Evolutionary conservation across 2,797 vertebrate genomes (phyloP), one percentile per base, ranked within the genome.

Genomic region (Sebastes dallii): DNA sequence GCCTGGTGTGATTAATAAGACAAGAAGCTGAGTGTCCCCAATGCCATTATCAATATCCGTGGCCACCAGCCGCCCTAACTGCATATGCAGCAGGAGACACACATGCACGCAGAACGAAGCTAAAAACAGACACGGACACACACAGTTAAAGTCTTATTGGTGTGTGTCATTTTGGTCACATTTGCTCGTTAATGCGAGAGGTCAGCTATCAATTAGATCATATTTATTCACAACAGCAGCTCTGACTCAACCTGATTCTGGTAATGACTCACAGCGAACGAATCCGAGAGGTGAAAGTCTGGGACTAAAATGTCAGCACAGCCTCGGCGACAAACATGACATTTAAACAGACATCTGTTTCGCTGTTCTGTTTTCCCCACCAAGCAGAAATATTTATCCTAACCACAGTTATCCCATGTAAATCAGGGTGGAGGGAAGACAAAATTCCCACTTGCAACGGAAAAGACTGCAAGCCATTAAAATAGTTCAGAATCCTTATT

Each of bases 1-100:
- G 95, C 94, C 95, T 95, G 90, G 88, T 95, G 94, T 97, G 97
- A 97, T 97, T 96, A 97, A 97, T 97, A 96, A 95, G 96, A 97
- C 95, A 95, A 93, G 94, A 93, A 95, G 95, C 95, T 81, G 86
- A 91, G 92, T 93, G 90, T 96, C 93, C 89, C 92, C 89, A 77
- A 81, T 83, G 91, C 91, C 91, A 90, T 93, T 93, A 94, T 94
- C 91, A 91, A 94, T 94, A 95, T 91, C 89, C 59, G 70, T 78
- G 90, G 80, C 89, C 91, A 91, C 87, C 81, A 83, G 87, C 83
- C 39, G 60, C 71, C 83, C 80, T 24, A 78, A 67, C 77, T 89
- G 88, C 87, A 86, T 90, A 89, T 90, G 83, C 77, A 90, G 83
- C 10, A 75, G 75, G 72, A 87, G 80, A 55, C 80, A 10, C 69